These are phyloP conservation scores for Marasmarcha lunaedactyla DNA, from an alignment of 2,888 invertebrate species.

Conservation along the genomic window DNA sequence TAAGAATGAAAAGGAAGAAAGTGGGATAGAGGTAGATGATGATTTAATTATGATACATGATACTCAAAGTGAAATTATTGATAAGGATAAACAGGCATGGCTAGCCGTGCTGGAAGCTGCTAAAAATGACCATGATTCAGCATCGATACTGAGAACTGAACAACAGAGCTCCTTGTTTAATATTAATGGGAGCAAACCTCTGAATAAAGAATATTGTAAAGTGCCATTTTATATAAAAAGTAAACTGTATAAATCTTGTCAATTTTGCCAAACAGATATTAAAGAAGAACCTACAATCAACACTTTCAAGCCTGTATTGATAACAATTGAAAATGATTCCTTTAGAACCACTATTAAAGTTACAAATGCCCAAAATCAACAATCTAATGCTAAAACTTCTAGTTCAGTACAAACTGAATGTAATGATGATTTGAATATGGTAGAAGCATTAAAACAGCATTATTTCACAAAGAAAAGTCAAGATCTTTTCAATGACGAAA, in stretches of 20 bases:
- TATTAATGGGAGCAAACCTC: not conserved
- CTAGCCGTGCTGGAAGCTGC: slow-evolving; percentile 36
- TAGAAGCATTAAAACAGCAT: not conserved
- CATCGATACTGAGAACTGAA: not conserved
- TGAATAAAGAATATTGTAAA: slow-evolving; percentile 13
- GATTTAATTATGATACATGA: slow-evolving; percentile 38
- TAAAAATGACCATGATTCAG: slow-evolving; percentile 15
- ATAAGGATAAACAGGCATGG: slow-evolving; percentile 47
- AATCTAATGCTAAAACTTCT: slow-evolving; percentile 18
- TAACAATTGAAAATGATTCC: slow-evolving; percentile 31
- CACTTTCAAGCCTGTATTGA: slow-evolving; percentile 18
- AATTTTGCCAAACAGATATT: too few relatives aligned
- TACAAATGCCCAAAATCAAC: slow-evolving; percentile 18
- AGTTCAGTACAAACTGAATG: slow-evolving; percentile 39
- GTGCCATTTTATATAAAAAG: slow-evolving; percentile 43
- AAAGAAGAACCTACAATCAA: not conserved
- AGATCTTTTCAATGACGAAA: slow-evolving; percentile 22
- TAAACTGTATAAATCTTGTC: not conserved
- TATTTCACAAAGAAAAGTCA: slow-evolving; percentile 15
- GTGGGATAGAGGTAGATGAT: slow-evolving; percentile 41
- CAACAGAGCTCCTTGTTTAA: not conserved
- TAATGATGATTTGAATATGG: slow-evolving; percentile 10
- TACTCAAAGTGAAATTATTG: slow-evolving; percentile 27
- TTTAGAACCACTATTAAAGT: slow-evolving; percentile 32
- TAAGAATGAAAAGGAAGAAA: slow-evolving; percentile 23